Base-by-base conservation (phyloP, 2,888 invertebrate genomes). In the Hyles lineata region DNA sequence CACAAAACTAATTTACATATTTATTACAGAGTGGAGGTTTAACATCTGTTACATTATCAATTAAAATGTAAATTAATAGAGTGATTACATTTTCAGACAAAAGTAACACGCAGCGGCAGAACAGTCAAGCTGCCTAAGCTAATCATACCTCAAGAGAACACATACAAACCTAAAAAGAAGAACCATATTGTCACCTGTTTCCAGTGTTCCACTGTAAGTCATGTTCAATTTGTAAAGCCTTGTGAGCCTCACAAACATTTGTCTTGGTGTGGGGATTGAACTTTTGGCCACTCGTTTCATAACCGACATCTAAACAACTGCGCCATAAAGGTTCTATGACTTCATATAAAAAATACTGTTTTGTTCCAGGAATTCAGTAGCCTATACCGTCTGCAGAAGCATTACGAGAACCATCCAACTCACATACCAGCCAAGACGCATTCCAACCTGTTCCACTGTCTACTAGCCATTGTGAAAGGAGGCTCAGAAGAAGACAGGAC, bases 21-120 rank as follows among this genome's bases (percentile, higher is more conserved):
- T 1, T 29, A 29, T 2, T 29, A 29, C 3, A 29, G 29, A 29
- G 29, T 29, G 4, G 29, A 29, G 29, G 29, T 29, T 29, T 29
- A 5, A 29, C 29, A 29, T 29, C n/a, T n/a, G n/a, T n/a, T n/a
- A n/a, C n/a, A n/a, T n/a, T n/a, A n/a, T n/a, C 29, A 5, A 29
- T 29, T 29, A 43, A 43, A 43, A 3, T 43, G 43, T 43, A 11
- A 3, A 43, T 2, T 15, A 43, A 43, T 43, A 43, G 11, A 2
- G 11, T 11, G 15, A 43, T 43, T 43, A 2, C 58, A 61, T 71
- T 85, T 86, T 43, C 79, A 92, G 92, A 82, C 88, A 5, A 92
- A 90, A 80, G 87, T 93, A 5, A 94, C 94, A 29, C 85, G 93
- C 72, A 93, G 93, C 77, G 94, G 94, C 2, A 84, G 94, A 60